Evolutionary conservation across 2,113 vertebrate species (phyloP), one percentile per base, ranked within the genome.

Genomic region (Tychaedon coryphoeus): DNA sequence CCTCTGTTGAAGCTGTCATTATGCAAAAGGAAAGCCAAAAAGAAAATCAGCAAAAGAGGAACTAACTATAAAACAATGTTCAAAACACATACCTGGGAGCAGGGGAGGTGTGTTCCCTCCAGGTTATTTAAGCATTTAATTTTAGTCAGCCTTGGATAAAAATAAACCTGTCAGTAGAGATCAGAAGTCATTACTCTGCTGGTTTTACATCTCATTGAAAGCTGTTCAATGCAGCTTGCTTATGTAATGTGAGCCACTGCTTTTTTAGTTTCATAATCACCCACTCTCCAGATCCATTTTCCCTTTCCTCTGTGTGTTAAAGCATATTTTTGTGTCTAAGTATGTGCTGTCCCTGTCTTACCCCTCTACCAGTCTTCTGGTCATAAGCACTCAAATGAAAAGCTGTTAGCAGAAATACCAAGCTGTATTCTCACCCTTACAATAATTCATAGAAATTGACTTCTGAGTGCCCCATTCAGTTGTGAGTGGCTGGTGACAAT

Each of bases 81-180:
- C 38, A 83, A 83, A 95, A 86, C 26, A 29, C 36, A 8, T 83
- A 86, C 72, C 64, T 83, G 74, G 71, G 72, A 88, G 92, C 75
- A 70, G 16, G 38, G 34, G 22, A 90, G 50, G 14, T 62, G 47
- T 83, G 51, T 62, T 80, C 47, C 86, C 67, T 77, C 67, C 64
- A 77, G 62, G 34, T 90, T 91, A 62, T 72, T 94, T 94, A 92
- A 83, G 88, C 23, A 25, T 92, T 92, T 88, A 57, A 65, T 90
- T 94, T 94, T 90, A 58, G 93, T 79, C 28, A 43, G 20, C n/a
- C 74, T 66, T 83, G 56, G 69, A 66, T 94, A 88, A 92, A 93
- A 92, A 93, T 92, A 88, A 82, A 90, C 79, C 58, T 93, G 82
- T 40, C 71, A 73, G 36, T 19, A 31, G 34, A 73, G 76, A 62